phyloP scores from a whole-genome alignment of 2,888 invertebrate genomes.

The Campopleginae sp. region DNA sequence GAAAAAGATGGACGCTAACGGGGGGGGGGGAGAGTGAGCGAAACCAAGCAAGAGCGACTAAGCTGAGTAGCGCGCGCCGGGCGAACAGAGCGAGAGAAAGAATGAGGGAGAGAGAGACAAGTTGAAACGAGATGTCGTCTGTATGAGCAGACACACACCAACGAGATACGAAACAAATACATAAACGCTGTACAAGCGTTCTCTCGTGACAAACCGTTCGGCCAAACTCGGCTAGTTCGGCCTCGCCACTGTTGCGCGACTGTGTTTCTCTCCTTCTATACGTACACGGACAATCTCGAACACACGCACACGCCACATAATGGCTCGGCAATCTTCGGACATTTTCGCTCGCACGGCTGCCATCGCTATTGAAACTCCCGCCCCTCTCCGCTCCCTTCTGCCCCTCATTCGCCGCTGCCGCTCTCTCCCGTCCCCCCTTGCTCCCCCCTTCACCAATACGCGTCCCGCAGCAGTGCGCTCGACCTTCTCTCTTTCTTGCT shows the following conservation, averaged over 20 bases:
- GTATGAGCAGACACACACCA: conserved; percentile 45
- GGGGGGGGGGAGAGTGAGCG: conserved; percentile 28
- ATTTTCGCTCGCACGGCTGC: conserved; percentile 64
- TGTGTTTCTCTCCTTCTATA: conserved; percentile 27
- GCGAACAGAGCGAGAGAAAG: conserved; percentile 38
- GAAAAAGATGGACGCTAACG: conserved; percentile 22
- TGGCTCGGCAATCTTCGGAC: conserved; percentile 61
- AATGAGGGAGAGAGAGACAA: conserved; percentile 43
- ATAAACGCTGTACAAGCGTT: conserved; percentile 19
- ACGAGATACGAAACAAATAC: conserved; percentile 50
- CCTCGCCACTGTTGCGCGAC: conserved; percentile 55
- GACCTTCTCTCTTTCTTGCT: conserved; percentile 29
- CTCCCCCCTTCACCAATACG: not conserved
- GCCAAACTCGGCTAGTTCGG: conserved; percentile 63
- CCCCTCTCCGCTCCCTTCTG: not conserved
- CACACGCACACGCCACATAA: not conserved
- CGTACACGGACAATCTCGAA: not conserved
- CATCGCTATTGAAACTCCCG: conserved; percentile 62
- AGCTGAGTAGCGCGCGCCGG: conserved; percentile 57
- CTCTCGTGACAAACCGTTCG: conserved; percentile 59
- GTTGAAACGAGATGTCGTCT: conserved; percentile 28
- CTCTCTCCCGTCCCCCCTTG: conserved; percentile 5
- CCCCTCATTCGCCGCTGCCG: not conserved
- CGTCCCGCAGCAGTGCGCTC: conserved; percentile 11
- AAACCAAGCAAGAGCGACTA: conserved; percentile 22